Evolutionary conservation across 2,888 invertebrate genomes (phyloP).

Genomic region (Drosophila prostipennis): DNA sequence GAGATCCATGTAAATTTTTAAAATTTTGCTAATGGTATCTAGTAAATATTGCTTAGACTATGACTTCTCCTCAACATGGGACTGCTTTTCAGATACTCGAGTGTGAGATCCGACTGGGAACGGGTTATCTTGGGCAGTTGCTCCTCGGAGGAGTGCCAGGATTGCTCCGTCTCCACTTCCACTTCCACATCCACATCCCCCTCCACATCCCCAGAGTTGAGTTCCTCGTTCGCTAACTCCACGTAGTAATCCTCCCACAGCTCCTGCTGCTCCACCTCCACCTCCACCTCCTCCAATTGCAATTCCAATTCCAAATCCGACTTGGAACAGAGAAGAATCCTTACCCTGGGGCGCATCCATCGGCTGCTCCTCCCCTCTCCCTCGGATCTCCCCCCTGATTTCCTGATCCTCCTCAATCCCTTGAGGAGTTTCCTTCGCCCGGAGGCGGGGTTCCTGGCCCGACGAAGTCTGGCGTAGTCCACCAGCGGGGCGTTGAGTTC

Average conservation of each 20-base stretch:
- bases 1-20: neutral
- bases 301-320: neutral
- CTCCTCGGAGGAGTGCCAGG: neutral
- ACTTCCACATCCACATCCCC: neutral
- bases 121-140: too few species aligned
- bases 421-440: neutral
- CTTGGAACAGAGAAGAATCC: neutral
- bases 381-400: neutral
- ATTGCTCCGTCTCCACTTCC: neutral
- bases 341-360: neutral
- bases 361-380: too few species aligned
- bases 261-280: neutral
- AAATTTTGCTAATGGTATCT: neutral
- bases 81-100: too few species aligned
- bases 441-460: neutral
- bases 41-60: too few species aligned
- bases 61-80: too few species aligned
- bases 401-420: neutral
- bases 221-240: neutral
- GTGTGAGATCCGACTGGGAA: too few species aligned
- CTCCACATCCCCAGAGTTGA: neutral
- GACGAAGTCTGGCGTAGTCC: neutral
- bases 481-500: neutral
- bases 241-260: neutral
- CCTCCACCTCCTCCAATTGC: too few species aligned